Conservation (phyloP, 2,797 vertebrate genomes). For the Hephaestus fuliginosus region DNA sequence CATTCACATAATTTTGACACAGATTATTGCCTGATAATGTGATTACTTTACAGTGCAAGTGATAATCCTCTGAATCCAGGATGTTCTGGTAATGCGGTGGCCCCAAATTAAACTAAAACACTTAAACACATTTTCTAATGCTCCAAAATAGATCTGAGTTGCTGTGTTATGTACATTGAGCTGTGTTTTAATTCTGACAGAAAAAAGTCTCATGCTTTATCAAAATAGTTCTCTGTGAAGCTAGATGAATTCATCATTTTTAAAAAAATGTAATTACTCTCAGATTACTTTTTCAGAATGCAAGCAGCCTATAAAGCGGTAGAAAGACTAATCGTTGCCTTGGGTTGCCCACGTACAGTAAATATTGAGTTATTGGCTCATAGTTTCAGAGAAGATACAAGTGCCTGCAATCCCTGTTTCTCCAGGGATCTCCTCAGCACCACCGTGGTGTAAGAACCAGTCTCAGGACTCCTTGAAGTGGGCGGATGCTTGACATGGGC, state of each 20-base stretch:
- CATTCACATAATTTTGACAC: slow-evolving; percentile 36
- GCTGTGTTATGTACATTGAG: neutral
- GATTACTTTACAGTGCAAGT: slow-evolving; percentile 38
- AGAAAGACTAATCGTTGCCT: slow-evolving; percentile 63
- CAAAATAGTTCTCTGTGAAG: neutral
- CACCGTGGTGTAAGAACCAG: slow-evolving; percentile 65
- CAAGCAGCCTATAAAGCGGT: slow-evolving; percentile 42
- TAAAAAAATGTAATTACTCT: slow-evolving; percentile 34
- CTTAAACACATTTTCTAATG: neutral
- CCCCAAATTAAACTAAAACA: slow-evolving; percentile 28
- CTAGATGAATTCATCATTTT: slow-evolving; percentile 19
- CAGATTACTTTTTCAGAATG: slow-evolving; percentile 43
- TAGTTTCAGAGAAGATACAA: slow-evolving; percentile 67
- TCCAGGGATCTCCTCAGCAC: slow-evolving; percentile 68
- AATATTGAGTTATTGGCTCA: slow-evolving; percentile 76
- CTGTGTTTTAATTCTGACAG: slow-evolving; percentile 31
- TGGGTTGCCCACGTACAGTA: slow-evolving; percentile 69
- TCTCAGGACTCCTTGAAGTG: slow-evolving; percentile 76
- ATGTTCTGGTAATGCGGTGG: slow-evolving; percentile 29
- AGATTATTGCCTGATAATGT: slow-evolving; percentile 39
- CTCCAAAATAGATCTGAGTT: slow-evolving; percentile 13
- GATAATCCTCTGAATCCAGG: slow-evolving; percentile 27
- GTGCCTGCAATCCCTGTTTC: slow-evolving; percentile 65
- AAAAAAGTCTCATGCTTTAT: slow-evolving; percentile 7
- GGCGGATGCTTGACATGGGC: slow-evolving; percentile 79